phyloP scores from a whole-genome alignment of 2,888 invertebrate species.

The Pantelozetes paolii region DNA sequence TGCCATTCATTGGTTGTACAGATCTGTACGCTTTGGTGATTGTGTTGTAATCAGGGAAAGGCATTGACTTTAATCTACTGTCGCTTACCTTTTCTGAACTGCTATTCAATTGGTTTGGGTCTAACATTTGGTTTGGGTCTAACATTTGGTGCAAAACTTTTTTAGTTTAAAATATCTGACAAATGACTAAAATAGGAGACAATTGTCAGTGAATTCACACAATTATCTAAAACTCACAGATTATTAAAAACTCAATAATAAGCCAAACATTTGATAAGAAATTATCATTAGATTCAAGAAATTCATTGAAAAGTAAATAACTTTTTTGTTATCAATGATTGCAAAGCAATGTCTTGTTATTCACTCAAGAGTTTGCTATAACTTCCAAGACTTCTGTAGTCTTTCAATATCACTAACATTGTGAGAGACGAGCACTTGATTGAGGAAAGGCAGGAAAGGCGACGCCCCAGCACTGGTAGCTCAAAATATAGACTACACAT shows the following conservation, averaged over 20 bases:
- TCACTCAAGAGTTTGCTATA: too few species aligned
- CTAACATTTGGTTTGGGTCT: slow-evolving; percentile 28
- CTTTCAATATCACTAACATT: too few species aligned
- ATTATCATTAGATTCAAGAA: background rate
- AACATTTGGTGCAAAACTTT: slow-evolving; percentile 4
- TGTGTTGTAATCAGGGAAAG: slow-evolving; percentile 25
- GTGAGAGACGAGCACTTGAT: background rate
- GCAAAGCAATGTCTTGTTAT: background rate
- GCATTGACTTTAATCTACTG: slow-evolving; percentile 30
- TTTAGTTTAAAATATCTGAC: background rate
- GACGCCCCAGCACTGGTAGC: slow-evolving; percentile 12
- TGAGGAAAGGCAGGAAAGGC: background rate
- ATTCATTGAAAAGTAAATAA: slow-evolving; percentile 10
- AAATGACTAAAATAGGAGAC: background rate
- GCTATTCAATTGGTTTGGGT: slow-evolving; percentile 14
- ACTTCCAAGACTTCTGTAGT: too few species aligned
- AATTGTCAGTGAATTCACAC: slow-evolving; percentile 12
- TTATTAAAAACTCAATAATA: background rate
- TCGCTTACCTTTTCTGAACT: slow-evolving; percentile 27
- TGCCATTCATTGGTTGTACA: slow-evolving; percentile 31
- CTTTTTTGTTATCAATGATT: slow-evolving; percentile 14
- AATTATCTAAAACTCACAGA: slow-evolving; percentile 21
- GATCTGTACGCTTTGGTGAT: slow-evolving; percentile 31
- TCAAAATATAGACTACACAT: background rate
- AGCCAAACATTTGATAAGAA: slow-evolving; percentile 27